phyloP scores from a whole-genome alignment of 2,113 vertebrate species.

The Gobius niger region DNA sequence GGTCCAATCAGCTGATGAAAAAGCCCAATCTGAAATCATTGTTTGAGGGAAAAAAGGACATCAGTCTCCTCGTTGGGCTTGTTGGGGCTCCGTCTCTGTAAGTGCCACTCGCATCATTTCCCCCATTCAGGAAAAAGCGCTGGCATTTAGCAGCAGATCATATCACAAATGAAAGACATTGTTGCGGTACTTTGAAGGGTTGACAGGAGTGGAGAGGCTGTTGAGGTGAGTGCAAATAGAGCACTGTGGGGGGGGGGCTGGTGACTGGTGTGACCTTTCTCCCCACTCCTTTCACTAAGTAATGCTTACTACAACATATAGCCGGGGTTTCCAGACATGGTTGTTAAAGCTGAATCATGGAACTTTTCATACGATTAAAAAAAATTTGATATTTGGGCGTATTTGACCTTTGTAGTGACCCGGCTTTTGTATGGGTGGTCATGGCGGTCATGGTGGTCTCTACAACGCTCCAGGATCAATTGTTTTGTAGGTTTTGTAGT shows the following conservation, averaged over 20 bases:
- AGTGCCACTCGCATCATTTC: conserved; percentile 28
- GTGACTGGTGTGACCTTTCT: neutral
- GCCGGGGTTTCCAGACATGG: no score
- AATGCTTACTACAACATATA: no score
- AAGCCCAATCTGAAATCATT: conserved; percentile 10
- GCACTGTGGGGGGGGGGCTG: conserved; percentile 8
- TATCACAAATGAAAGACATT: conserved; percentile 38
- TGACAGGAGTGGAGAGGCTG: conserved; percentile 6
- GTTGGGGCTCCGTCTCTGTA: conserved; percentile 6
- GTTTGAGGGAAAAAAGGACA: conserved; percentile 1
- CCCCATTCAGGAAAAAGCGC: conserved; percentile 22
- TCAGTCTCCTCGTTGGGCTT: conserved; percentile 11
- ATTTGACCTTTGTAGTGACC: no score
- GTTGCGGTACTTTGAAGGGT: conserved; percentile 28
- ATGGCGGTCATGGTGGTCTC: no score
- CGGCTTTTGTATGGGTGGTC: no score
- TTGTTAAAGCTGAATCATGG: no score
- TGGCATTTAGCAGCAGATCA: conserved; percentile 33
- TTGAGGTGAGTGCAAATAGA: conserved; percentile 13
- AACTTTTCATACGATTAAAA: no score
- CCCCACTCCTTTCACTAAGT: no score
- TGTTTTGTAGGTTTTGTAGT: no score
- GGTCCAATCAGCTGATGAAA: conserved; percentile 16
- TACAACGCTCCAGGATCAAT: no score
- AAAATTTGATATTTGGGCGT: no score